Evolutionary conservation across 2,113 vertebrate species (phyloP).

Genomic region (Riparia riparia): DNA sequence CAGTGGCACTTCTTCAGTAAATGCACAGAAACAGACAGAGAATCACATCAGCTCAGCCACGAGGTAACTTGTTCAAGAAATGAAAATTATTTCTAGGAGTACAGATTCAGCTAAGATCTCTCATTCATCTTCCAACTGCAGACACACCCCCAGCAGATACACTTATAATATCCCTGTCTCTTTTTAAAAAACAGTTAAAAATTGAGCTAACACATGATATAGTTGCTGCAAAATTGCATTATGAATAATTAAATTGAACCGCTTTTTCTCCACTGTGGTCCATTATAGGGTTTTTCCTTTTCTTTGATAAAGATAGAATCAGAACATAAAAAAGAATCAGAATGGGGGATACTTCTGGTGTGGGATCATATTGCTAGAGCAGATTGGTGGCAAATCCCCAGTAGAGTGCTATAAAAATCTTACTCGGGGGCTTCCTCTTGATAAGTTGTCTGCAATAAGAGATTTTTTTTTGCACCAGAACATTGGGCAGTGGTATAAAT

Average conservation of each 20-base stretch:
- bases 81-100: conserved; percentile 69
- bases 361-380: background rate
- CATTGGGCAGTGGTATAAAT: conserved; percentile 40
- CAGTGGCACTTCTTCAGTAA: conserved; percentile 57
- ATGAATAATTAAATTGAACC: conserved; percentile 60
- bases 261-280: background rate
- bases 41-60: conserved; percentile 37
- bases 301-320: conserved; percentile 17
- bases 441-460: conserved; percentile 47
- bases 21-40: conserved; percentile 63
- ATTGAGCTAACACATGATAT: conserved; percentile 41
- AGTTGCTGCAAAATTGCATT: conserved; percentile 54
- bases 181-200: conserved; percentile 53
- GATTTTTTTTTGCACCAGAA: background rate
- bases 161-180: conserved; percentile 1
- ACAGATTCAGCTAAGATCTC: conserved; percentile 35
- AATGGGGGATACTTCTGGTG: background rate
- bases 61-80: conserved; percentile 59
- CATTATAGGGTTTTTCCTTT: background rate
- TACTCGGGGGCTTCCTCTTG: conserved; percentile 33
- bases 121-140: background rate
- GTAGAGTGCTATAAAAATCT: conserved; percentile 27
- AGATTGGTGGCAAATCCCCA: conserved; percentile 35
- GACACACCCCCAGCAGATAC: background rate
- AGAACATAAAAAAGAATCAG: background rate